Base-by-base conservation (phyloP, 2,113 vertebrate genomes). In the Ariopsis seemanni region DNA sequence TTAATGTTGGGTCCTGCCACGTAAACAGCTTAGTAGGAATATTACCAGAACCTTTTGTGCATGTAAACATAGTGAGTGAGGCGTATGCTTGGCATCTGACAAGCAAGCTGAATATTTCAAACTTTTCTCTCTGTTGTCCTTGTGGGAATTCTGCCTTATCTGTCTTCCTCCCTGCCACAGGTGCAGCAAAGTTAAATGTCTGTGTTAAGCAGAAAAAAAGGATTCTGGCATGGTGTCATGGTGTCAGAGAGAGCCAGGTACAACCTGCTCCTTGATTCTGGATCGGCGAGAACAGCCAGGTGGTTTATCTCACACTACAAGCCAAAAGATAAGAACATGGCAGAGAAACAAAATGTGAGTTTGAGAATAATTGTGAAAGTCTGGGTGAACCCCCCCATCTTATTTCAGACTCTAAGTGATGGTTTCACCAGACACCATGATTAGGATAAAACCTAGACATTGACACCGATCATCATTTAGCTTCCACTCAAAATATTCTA, bases 21-120 rank as follows among this genome's bases (percentile, higher is more conserved):
- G 4, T 42, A 42, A 42, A 42, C 42, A 42, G 4, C 42, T 42
- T 42, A 42, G 42, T 42, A 42, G 42, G 42, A 42, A 42, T 42
- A 42, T 42, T 42, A 42, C 42, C 42, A 42, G 42, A 42, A 42
- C 42, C 42, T 42, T 42, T 42, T 42, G 3, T 42, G 4, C 42
- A 4, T 42, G 42, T 42, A 42, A 42, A 42, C 42, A 42, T 42
- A 4, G 42, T 42, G 42, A 42, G 42, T 42, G 42, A 42, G 42
- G 62, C 48, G 58, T 74, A 62, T 53, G 57, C 22, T 53, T 84
- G 74, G 65, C 86, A 74, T 75, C 27, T 80, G 60, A 72, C 83
- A 65, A 87, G 48, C n/a, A 3, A 18, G 52, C 63, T 87, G 57
- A 78, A 69, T 25, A 72, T 7, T 63, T 63, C 52, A 74, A 82